A percentile compares a stretch with the other conserved stretches of the same genome.
Conservation (phyloP, 2,113 vertebrate species). For the Odocoileus virginianus region DNA sequence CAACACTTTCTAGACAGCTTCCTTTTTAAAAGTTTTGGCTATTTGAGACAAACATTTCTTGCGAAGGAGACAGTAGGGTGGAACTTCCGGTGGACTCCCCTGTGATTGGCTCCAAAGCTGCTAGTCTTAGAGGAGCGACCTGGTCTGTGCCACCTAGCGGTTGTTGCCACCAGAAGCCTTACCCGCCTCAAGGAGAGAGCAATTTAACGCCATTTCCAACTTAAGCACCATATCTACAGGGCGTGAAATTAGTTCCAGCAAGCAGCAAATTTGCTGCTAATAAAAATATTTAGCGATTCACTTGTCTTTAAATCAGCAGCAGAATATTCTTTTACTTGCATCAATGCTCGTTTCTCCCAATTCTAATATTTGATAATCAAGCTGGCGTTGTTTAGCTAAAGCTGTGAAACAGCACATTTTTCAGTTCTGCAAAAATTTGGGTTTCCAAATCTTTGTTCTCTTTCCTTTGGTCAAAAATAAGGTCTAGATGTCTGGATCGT, state of each 20-base stretch:
- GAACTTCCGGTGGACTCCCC: constrained; percentile 36
- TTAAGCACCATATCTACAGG: constrained; percentile 84
- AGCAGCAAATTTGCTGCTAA: constrained; percentile 87
- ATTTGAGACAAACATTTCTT: not conserved
- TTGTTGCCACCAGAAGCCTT: not conserved
- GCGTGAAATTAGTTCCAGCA: constrained; percentile 90
- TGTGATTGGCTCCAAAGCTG: constrained; percentile 47
- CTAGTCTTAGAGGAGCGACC: not conserved
- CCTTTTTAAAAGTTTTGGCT: not conserved
- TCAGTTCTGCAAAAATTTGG: constrained; percentile 17
- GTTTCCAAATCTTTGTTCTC: constrained; percentile 13
- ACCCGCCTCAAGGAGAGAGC: constrained; percentile 74
- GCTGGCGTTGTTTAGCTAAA: constrained; percentile 66
- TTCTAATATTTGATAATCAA: constrained; percentile 77
- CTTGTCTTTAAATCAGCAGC: constrained; percentile 83
- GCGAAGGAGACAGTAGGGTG: not conserved
- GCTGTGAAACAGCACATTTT: constrained; percentile 53
- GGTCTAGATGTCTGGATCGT: not conserved
- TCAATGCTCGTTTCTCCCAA: constrained; percentile 76
- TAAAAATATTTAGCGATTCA: constrained; percentile 88
- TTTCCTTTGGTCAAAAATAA: constrained; percentile 12
- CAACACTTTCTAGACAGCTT: not conserved
- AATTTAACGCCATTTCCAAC: constrained; percentile 87
- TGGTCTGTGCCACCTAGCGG: constrained; percentile 51
- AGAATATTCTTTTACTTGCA: constrained; percentile 81